Evolutionary conservation across 2,797 vertebrate species (phyloP), one percentile per base, ranked within the genome.

Genomic region (Parotocinclus haroldoi): DNA sequence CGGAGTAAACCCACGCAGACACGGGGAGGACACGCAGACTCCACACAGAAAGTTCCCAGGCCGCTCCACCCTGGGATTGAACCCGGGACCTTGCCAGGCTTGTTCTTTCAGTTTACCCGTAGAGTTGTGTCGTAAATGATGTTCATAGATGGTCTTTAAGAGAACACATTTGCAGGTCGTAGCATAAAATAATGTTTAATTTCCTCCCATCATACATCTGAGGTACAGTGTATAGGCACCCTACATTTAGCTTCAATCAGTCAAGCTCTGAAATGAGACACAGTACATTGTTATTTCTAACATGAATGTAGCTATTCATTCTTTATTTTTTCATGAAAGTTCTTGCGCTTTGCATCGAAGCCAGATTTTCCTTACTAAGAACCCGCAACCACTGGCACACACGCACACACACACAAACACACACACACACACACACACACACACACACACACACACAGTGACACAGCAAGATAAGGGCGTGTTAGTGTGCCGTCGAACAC

Each of bases 381-480:
- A 82, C 76, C 82, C 77, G 60, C 80, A 78, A 84, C 78, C 80
- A 87, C 83, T 66, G 73, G 81, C 86, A 90, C 86, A 84, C 44
- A 72, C 60, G 68, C 58, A 61, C 39, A 19, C 40, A 59, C 7
- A 59, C 79, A 87, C 82, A 52, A 69, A 81, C 86, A 89, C 86
- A 85, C 40, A 72, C 54, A 68, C 58, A 68, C 36, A 54, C 42
- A 48, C 9, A 57, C 13, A 50, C 27, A 48, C 39, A 69, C n/a
- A n/a, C n/a, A n/a, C n/a, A n/a, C n/a, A n/a, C n/a, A n/a, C n/a
- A n/a, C n/a, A n/a, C n/a, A n/a, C 58, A 66, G 55, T 57, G 75
- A 84, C 84, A 91, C 86, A 84, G 84, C 82, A 83, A 84, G 79
- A 84, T 84, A 79, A 79, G 73, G 86, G 79, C 84, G 83, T 85